These are phyloP conservation scores for Amazona finschi DNA, from an alignment of 2,797 vertebrate species.

Conservation along the genomic window DNA sequence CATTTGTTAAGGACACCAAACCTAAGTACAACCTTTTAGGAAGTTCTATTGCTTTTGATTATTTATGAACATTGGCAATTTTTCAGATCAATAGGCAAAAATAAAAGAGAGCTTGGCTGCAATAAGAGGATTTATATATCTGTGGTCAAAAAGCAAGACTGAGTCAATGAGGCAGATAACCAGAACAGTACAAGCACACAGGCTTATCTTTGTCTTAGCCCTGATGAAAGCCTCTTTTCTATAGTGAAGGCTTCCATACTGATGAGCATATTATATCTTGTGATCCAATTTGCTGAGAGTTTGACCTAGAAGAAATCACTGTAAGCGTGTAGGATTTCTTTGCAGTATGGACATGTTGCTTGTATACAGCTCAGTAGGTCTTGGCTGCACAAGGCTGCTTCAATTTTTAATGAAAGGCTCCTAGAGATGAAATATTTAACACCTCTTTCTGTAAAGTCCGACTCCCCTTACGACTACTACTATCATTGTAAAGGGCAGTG, in stretches of 20 bases:
- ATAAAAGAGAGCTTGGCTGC: not conserved
- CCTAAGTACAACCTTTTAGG: not conserved
- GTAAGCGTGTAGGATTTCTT: not conserved
- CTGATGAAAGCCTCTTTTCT: not conserved
- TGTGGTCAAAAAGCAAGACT: not conserved
- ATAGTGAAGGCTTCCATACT: not conserved
- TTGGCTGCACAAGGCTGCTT: not conserved
- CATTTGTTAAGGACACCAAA: not conserved
- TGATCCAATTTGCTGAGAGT: not conserved
- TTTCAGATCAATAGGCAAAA: not conserved
- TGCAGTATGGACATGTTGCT: not conserved
- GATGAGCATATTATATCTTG: not conserved
- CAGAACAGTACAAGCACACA: not conserved
- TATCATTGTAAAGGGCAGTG: not conserved
- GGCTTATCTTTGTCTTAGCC: not conserved
- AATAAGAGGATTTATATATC: not conserved
- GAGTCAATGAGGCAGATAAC: not conserved
- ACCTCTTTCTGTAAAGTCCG: not conserved
- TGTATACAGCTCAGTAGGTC: not conserved
- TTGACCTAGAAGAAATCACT: not conserved
- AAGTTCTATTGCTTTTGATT: not conserved
- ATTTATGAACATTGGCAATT: not conserved
- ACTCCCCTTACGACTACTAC: not conserved
- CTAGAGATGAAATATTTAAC: conserved; percentile 11
- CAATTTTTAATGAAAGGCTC: conserved; percentile 21